Evolutionary conservation across 2,113 vertebrate genomes (phyloP).

Genomic region (Podarcis muralis): DNA sequence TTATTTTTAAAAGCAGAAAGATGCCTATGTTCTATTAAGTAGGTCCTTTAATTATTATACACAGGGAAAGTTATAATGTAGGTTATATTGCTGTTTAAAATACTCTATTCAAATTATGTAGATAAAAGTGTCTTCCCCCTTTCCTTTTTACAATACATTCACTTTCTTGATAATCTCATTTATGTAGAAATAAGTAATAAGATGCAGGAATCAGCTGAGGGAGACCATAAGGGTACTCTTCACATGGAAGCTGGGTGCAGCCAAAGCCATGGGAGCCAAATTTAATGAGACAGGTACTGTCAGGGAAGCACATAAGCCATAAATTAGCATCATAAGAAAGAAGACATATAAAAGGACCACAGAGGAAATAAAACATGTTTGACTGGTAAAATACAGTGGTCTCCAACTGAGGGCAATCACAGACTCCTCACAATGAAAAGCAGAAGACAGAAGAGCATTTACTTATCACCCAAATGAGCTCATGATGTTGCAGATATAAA

Average conservation of each 20-base stretch:
- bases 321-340: constrained; percentile 45
- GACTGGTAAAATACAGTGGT: constrained; percentile 38
- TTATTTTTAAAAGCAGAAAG: constrained; percentile 1
- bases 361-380: constrained; percentile 39
- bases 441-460: not conserved
- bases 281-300: constrained; percentile 67
- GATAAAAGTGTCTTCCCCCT: constrained; percentile 30
- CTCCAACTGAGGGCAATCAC: constrained; percentile 18
- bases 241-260: constrained; percentile 32
- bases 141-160: not conserved
- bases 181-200: constrained; percentile 43
- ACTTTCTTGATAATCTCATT: constrained; percentile 59
- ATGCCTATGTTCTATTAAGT: constrained; percentile 36
- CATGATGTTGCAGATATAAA: not conserved
- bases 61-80: constrained; percentile 52
- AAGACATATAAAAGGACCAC: constrained; percentile 19
- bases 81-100: constrained; percentile 55
- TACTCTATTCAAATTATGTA: constrained; percentile 38
- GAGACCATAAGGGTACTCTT: constrained; percentile 23
- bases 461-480: constrained; percentile 6
- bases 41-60: constrained; percentile 51
- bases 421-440: constrained; percentile 33
- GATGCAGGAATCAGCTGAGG: constrained; percentile 23
- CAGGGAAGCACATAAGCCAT: constrained; percentile 35
- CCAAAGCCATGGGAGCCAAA: constrained; percentile 52